Percentiles rank a stretch among this genome's conserved stretches.
Evolutionary conservation across 2,113 vertebrate species (phyloP).

Genomic region (Micronycteris hirsuta): DNA sequence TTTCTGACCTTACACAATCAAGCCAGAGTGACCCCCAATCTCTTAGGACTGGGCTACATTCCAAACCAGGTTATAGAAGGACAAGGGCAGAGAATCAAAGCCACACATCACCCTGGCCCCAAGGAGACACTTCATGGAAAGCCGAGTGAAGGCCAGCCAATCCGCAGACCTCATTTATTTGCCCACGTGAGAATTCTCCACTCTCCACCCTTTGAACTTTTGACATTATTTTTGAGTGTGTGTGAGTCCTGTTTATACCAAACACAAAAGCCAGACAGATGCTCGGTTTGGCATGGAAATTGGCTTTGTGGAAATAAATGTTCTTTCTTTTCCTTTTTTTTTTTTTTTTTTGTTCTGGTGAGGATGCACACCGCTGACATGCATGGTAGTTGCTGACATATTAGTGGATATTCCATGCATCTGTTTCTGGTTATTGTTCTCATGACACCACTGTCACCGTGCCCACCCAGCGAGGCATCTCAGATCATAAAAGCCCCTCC

Average conservation of each 20-base stretch:
- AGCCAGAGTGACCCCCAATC: slow-evolving; percentile 75
- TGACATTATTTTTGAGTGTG: slow-evolving; percentile 73
- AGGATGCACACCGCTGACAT: slow-evolving; percentile 37
- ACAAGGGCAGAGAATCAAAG: slow-evolving; percentile 76
- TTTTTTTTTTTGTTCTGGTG: background rate
- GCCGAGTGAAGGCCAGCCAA: slow-evolving; percentile 60
- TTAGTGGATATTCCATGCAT: slow-evolving; percentile 68
- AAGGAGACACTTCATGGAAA: slow-evolving; percentile 72
- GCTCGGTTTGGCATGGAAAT: slow-evolving; percentile 72
- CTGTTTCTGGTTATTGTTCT: slow-evolving; percentile 87
- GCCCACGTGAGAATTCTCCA: slow-evolving; percentile 58
- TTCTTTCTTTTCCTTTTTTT: slow-evolving; percentile 39
- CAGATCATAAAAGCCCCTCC: slow-evolving; percentile 63
- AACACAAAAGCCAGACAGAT: slow-evolving; percentile 53
- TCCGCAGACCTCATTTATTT: slow-evolving; percentile 44
- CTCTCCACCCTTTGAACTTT: slow-evolving; percentile 79
- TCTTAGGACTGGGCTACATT: slow-evolving; percentile 78
- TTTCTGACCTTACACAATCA: slow-evolving; percentile 81
- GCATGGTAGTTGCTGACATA: slow-evolving; percentile 70
- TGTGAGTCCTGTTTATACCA: slow-evolving; percentile 67
- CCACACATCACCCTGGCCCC: slow-evolving; percentile 75
- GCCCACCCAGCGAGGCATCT: slow-evolving; percentile 60
- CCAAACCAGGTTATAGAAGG: slow-evolving; percentile 77
- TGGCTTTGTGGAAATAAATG: slow-evolving; percentile 59
- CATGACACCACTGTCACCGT: slow-evolving; percentile 75